A percentile compares a stretch with the other conserved stretches of the same genome.
phyloP scores from a whole-genome alignment of 2,113 vertebrate species.

The Syrmaticus mikado region DNA sequence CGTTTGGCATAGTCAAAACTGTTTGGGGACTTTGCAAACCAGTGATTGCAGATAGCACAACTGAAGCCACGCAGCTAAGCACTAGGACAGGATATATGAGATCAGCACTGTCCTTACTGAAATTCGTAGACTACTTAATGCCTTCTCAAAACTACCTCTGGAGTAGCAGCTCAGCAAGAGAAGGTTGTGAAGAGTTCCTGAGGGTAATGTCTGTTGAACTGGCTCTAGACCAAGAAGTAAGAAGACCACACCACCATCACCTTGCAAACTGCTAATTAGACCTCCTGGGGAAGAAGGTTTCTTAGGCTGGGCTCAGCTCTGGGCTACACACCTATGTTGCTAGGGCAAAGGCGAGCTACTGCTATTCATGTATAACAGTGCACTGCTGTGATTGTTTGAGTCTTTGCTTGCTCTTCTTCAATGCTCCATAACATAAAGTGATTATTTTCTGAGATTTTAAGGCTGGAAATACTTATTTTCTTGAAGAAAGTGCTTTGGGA shows the following conservation, averaged over 20 bases:
- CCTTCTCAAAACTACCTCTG: not conserved
- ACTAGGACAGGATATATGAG: not conserved
- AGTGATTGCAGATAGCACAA: not conserved
- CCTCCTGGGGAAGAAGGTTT: not conserved
- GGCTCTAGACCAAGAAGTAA: not conserved
- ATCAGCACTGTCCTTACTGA: not conserved
- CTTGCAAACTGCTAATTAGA: not conserved
- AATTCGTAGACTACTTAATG: not conserved
- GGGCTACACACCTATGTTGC: not conserved
- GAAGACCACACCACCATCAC: not conserved
- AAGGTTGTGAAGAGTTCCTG: not conserved
- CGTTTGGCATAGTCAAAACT: not conserved
- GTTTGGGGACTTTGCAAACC: not conserved
- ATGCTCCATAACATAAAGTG: not conserved
- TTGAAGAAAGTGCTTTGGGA: not conserved
- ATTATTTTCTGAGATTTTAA: not conserved
- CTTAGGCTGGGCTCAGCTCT: not conserved
- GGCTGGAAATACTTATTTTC: not conserved
- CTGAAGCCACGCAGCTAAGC: not conserved
- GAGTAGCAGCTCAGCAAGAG: not conserved
- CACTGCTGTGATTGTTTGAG: not conserved
- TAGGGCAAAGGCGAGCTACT: not conserved
- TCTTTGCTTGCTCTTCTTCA: not conserved
- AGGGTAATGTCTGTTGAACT: not conserved
- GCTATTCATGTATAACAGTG: fast-evolving